phyloP scores from a whole-genome alignment of 2,797 vertebrate species.

The Nasua narica region DNA sequence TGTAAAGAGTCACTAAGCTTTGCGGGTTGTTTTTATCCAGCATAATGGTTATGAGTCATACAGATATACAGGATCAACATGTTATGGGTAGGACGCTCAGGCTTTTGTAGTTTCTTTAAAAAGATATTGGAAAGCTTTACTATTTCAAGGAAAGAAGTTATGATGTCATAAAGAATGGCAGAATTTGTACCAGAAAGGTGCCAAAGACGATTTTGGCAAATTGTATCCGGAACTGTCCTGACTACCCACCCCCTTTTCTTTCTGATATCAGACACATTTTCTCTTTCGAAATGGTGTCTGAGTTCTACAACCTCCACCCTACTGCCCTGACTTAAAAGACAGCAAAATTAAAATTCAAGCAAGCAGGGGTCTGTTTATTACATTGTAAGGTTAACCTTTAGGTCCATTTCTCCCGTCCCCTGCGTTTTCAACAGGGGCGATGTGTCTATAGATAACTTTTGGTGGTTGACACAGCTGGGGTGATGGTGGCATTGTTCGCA shows the following conservation, averaged over 20 bases:
- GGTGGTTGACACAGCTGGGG: not conserved
- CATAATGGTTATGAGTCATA: not conserved
- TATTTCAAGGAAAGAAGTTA: not conserved
- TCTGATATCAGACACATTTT: not conserved
- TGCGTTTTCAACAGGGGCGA: not conserved
- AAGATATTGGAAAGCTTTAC: not conserved
- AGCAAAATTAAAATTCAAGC: not conserved
- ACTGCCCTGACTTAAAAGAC: not conserved
- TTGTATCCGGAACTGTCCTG: not conserved
- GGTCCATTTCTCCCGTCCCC: not conserved
- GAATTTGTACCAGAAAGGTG: not conserved
- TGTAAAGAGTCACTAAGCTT: not conserved
- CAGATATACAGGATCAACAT: not conserved
- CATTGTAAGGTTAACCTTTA: not conserved
- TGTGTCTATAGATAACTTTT: not conserved
- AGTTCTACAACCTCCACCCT: not conserved
- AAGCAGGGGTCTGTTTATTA: not conserved
- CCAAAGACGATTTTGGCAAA: not conserved
- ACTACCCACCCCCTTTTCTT: not conserved
- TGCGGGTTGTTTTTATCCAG: not conserved
- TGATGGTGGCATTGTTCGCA: not conserved
- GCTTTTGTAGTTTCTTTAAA: not conserved
- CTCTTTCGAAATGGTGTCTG: not conserved
- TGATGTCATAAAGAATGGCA: not conserved
- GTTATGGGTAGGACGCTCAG: not conserved